Percentiles rank a stretch among this genome's conserved stretches.
phyloP scores from a whole-genome alignment of 2,888 invertebrate genomes.

The Ormyrus pomaceus region DNA sequence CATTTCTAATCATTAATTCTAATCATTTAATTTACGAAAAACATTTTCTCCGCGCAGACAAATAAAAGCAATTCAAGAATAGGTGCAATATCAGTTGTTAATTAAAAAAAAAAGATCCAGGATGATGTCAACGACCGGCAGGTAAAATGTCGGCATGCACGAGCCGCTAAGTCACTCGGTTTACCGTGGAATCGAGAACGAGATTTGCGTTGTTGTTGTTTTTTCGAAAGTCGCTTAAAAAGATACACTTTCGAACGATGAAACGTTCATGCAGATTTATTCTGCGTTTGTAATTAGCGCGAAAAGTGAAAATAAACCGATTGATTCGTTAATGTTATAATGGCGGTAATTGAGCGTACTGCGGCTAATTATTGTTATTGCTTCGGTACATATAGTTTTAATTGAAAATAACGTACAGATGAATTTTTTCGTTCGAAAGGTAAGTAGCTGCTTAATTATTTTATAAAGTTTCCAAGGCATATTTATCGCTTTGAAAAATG shows the following conservation, averaged over 20 bases:
- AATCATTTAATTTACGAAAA: no score
- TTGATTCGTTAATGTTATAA: conserved; percentile 11
- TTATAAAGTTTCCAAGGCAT: no score
- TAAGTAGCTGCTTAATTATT: no score
- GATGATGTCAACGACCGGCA: neutral
- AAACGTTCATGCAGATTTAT: conserved; percentile 27
- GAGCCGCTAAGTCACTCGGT: neutral
- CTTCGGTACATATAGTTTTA: neutral
- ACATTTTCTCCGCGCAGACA: no score
- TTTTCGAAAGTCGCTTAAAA: conserved; percentile 38
- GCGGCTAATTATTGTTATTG: neutral
- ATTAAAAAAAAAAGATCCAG: neutral
- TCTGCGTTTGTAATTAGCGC: conserved; percentile 15
- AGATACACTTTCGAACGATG: conserved; percentile 36
- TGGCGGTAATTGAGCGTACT: neutral
- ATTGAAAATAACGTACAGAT: neutral
- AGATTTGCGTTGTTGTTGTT: neutral
- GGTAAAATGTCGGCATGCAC: no score
- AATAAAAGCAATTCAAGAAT: no score
- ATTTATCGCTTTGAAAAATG: no score
- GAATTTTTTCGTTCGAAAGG: neutral
- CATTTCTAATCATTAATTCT: no score
- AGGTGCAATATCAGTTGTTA: no score
- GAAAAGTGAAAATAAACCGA: conserved; percentile 36
- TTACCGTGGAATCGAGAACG: neutral